phyloP scores from a whole-genome alignment of 2,888 invertebrate genomes.

The Chironomus riparius region DNA sequence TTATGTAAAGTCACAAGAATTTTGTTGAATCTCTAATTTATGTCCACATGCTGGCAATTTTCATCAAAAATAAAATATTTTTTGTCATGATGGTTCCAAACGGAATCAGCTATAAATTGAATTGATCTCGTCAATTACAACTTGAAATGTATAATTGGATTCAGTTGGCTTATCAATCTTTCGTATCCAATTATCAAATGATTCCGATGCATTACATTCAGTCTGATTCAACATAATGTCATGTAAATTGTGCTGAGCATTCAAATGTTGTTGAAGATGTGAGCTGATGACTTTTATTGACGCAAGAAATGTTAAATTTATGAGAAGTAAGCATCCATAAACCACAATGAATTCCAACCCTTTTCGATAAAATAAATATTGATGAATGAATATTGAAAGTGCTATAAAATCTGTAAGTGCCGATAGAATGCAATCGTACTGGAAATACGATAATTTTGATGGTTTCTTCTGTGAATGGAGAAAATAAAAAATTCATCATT shows the following conservation, averaged over 20 bases:
- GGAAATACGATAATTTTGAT: neutral
- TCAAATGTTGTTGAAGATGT: neutral
- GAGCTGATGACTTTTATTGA: neutral
- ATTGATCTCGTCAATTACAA: conserved; percentile 1
- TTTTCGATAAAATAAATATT: conserved; percentile 3
- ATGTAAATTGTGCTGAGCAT: neutral
- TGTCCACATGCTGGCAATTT: too few relatives aligned
- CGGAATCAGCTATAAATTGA: neutral
- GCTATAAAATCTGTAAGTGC: neutral
- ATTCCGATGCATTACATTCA: neutral
- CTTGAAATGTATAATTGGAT: neutral
- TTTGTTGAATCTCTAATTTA: neutral
- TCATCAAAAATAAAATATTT: too few relatives aligned
- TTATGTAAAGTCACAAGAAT: neutral
- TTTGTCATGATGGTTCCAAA: too few relatives aligned
- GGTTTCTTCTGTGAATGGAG: neutral
- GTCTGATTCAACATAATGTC: neutral
- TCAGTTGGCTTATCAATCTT: neutral
- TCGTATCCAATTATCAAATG: neutral
- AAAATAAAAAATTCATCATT: neutral
- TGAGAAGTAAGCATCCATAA: neutral
- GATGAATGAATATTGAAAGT: neutral
- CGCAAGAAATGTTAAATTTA: neutral
- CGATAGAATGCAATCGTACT: neutral
- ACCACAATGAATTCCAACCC: neutral